Evolutionary conservation across 2,113 vertebrate genomes (phyloP).

Genomic region (Thoracochromis brauschi): DNA sequence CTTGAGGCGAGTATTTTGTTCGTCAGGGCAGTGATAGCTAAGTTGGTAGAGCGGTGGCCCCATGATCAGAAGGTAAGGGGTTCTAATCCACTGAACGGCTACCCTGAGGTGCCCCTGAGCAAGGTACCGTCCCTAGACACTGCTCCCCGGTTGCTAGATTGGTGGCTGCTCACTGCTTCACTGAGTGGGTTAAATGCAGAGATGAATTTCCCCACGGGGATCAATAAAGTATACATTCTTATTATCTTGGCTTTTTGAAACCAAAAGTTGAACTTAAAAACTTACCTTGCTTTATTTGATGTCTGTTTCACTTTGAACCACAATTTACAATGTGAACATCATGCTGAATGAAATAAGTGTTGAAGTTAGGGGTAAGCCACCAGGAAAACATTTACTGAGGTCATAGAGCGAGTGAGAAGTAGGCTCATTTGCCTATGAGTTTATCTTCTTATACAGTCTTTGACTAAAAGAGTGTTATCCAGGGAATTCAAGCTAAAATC

Average conservation of each 20-base stretch:
- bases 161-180: neutral
- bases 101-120: neutral
- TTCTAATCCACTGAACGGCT: neutral
- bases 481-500: neutral
- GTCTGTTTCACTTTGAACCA: neutral
- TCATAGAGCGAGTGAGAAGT: neutral
- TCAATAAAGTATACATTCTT: neutral
- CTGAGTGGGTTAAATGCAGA: neutral
- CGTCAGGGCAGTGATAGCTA: accelerated
- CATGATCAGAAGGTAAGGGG: neutral
- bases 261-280: neutral
- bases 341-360: neutral
- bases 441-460: neutral
- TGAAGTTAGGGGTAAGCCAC: neutral
- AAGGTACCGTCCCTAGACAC: neutral
- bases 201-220: neutral
- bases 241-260: neutral
- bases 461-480: neutral
- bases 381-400: neutral
- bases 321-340: neutral
- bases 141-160: neutral
- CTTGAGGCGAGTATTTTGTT: neutral
- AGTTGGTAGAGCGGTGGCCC: neutral
- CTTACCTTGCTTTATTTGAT: neutral
- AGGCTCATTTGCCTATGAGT: neutral